These are phyloP conservation scores for Melanotaenia parkinsoni DNA, from an alignment of 2,797 vertebrate species.

Conservation along the genomic window DNA sequence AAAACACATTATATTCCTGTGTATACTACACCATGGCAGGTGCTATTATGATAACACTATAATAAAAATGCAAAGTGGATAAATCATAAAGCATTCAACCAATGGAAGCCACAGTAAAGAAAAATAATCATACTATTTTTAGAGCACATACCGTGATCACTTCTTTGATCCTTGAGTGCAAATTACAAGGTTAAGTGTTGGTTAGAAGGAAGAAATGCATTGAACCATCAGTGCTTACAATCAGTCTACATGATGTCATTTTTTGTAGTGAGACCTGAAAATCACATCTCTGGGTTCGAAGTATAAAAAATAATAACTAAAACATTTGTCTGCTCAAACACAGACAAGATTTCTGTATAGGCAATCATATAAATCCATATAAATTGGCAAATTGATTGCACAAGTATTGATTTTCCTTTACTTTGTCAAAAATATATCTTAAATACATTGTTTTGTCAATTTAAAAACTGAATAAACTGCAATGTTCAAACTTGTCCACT, in stretches of 20 bases:
- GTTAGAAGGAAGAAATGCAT: conserved; percentile 28
- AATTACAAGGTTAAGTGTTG: not conserved
- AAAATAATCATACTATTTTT: not conserved
- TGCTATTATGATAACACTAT: not conserved
- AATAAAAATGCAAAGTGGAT: conserved; percentile 18
- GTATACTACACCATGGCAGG: not conserved
- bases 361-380: conserved; percentile 21
- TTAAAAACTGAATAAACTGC: conserved; percentile 59
- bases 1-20: not conserved
- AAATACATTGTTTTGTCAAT: conserved; percentile 57
- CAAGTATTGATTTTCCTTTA: conserved; percentile 11
- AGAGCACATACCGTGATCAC: not conserved
- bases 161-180: not conserved
- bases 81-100: conserved; percentile 26
- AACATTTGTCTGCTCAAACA: conserved; percentile 8
- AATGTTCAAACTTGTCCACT: conserved; percentile 53
- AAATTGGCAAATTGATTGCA: conserved; percentile 51
- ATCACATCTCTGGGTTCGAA: not conserved
- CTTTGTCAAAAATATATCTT: conserved; percentile 5
- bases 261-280: conserved; percentile 4
- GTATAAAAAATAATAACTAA: not conserved
- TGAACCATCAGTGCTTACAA: conserved; percentile 1
- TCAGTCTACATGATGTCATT: not conserved
- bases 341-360: conserved; percentile 2
- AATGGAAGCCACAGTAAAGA: conserved; percentile 25